Conservation (phyloP, 2,888 invertebrate species). For the Phania funesta region DNA sequence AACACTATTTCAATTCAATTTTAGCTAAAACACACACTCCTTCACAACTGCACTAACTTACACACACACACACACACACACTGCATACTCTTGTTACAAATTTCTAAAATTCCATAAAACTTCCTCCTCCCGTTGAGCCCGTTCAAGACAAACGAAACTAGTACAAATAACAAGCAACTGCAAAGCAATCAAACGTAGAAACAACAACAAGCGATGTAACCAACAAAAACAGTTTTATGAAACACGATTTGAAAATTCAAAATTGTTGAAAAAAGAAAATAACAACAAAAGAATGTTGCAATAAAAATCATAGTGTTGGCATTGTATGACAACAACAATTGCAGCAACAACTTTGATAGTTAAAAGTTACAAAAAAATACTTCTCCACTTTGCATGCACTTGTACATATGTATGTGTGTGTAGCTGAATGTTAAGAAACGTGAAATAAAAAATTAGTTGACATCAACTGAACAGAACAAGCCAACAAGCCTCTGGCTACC, state of each 20-base stretch:
- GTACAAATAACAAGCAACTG: constrained; percentile 31
- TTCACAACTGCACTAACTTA: not conserved
- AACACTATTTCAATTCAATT: constrained; percentile 77
- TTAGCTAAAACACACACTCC: constrained; percentile 17
- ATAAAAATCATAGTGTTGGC: constrained; percentile 60
- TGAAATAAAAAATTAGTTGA: constrained; percentile 54
- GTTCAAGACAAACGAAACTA: not conserved
- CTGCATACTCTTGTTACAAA: constrained; percentile 53
- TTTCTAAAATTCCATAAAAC: constrained; percentile 54
- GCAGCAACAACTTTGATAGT: constrained; percentile 45
- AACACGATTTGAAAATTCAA: constrained; percentile 68
- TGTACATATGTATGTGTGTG: not conserved
- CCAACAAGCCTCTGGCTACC: constrained; percentile 54
- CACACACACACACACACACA: constrained; percentile 3
- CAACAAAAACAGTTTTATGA: constrained; percentile 69
- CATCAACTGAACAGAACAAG: constrained; percentile 37
- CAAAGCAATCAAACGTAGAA: constrained; percentile 42
- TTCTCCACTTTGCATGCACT: constrained; percentile 22
- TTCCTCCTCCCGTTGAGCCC: not conserved
- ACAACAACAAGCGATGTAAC: constrained; percentile 39
- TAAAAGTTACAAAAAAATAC: constrained; percentile 41
- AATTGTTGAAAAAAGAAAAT: constrained; percentile 27
- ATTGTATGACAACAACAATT: constrained; percentile 42
- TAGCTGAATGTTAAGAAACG: constrained; percentile 50
- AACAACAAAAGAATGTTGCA: constrained; percentile 55